Conservation (phyloP, 1,140 invertebrate species). For the Drosophila navojoa region DNA sequence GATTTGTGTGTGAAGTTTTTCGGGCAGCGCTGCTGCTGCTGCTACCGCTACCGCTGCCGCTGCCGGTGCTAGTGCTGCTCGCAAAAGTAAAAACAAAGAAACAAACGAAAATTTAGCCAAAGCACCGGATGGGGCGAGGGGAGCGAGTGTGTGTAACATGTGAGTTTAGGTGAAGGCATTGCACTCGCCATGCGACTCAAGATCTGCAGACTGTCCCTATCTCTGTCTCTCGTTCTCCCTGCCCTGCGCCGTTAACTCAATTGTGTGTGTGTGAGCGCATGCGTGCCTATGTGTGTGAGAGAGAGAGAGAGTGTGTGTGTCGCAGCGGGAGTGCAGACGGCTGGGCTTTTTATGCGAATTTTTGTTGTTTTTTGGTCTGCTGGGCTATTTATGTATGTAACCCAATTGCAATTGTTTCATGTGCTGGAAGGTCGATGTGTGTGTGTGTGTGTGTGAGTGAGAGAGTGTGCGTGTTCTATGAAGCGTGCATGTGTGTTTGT, state of each 20-base stretch:
- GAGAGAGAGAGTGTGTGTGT: not conserved
- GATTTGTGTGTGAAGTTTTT: conserved; percentile 60
- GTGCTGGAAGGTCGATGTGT: conserved; percentile 58
- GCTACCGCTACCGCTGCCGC: conserved; percentile 8
- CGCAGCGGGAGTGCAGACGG: not conserved
- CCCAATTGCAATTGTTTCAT: conserved; percentile 38
- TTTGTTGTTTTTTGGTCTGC: conserved; percentile 23
- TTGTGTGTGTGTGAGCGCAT: not conserved
- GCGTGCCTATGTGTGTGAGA: not conserved
- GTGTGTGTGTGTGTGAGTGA: conserved; percentile 9
- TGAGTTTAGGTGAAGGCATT: conserved; percentile 21
- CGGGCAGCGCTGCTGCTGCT: conserved; percentile 5
- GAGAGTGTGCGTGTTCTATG: conserved; percentile 33
- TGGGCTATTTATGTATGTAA: conserved; percentile 44
- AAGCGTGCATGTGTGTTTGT: conserved; percentile 23
- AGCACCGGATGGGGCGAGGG: not conserved
- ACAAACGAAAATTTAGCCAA: not conserved
- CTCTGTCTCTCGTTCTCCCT: not conserved
- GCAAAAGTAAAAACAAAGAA: conserved; percentile 32
- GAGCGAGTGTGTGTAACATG: conserved; percentile 1
- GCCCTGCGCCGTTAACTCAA: not conserved
- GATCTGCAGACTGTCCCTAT: not conserved
- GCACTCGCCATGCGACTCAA: conserved; percentile 30
- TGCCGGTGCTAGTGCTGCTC: conserved; percentile 25
- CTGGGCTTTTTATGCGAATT: conserved; percentile 34